Conservation (phyloP, 1,140 invertebrate species). For the Bombus soroeensis region DNA sequence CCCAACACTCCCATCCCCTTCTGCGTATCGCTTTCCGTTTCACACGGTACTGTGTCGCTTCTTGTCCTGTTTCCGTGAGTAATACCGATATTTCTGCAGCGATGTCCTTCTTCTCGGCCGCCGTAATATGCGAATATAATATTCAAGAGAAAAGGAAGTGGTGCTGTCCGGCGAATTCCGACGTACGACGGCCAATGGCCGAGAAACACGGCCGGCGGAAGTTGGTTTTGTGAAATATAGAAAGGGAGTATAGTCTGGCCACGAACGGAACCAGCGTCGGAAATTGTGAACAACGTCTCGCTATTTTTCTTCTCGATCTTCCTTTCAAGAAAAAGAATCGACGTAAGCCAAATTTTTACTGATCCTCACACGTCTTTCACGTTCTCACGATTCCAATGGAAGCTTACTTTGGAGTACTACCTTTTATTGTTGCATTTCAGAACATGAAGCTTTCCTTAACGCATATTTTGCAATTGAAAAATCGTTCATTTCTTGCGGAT, state of each 20-base stretch:
- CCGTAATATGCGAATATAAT: slow-evolving; percentile 65
- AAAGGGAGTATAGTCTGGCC: not conserved
- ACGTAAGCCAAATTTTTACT: not conserved
- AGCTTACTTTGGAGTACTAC: no score
- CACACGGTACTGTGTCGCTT: slow-evolving; percentile 10
- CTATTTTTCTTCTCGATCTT: not conserved
- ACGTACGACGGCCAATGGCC: slow-evolving; percentile 26
- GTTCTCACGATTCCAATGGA: not conserved
- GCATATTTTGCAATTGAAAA: no score
- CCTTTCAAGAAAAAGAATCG: no score
- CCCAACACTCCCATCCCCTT: not conserved
- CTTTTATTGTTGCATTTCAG: no score
- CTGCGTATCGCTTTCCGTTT: slow-evolving; percentile 43
- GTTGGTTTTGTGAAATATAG: slow-evolving; percentile 36
- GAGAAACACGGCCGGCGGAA: not conserved
- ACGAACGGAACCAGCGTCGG: not conserved
- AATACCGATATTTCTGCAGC: slow-evolving; percentile 62
- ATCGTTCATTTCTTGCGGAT: no score
- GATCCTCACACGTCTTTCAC: not conserved
- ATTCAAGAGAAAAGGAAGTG: slow-evolving; percentile 52
- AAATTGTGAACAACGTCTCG: slow-evolving; percentile 12
- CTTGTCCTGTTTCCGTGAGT: slow-evolving; percentile 39
- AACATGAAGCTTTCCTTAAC: no score
- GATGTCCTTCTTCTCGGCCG: not conserved
- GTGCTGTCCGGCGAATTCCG: slow-evolving; percentile 42